Evolutionary conservation across 2,888 invertebrate genomes (phyloP).

Genomic region (Volucella bombylans): DNA sequence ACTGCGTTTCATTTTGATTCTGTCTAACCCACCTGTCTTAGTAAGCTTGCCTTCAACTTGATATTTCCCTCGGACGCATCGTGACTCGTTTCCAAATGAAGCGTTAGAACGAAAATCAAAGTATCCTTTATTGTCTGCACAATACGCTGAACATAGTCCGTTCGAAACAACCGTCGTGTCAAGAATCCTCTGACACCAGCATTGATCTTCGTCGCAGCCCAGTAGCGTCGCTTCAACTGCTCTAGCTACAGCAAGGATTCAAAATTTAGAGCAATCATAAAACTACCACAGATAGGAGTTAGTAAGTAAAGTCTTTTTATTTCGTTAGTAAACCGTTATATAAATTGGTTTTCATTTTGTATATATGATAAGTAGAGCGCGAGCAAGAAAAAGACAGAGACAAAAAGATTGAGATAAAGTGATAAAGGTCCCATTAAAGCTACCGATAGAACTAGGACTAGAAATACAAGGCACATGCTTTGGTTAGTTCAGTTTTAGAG

Average conservation of each 20-base stretch:
- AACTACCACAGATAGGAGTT: constrained; percentile 63
- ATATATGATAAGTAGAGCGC: constrained; percentile 52
- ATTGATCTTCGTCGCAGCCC: constrained; percentile 87
- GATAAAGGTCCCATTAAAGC: constrained; percentile 47
- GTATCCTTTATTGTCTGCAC: constrained; percentile 83
- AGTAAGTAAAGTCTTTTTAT: constrained; percentile 69
- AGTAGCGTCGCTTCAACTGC: constrained; percentile 33
- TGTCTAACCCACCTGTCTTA: constrained; percentile 79
- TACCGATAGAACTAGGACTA: constrained; percentile 62
- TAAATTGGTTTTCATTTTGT: constrained; percentile 56
- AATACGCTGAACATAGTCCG: constrained; percentile 90
- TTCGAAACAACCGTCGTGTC: constrained; percentile 90
- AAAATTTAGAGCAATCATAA: constrained; percentile 36
- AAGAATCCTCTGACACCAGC: constrained; percentile 90
- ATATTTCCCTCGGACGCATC: constrained; percentile 77
- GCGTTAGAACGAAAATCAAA: constrained; percentile 80
- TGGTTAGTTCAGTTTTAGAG: constrained; percentile 54
- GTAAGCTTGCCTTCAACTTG: constrained; percentile 79
- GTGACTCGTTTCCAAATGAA: constrained; percentile 79
- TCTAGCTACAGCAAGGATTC: constrained; percentile 42
- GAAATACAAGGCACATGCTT: constrained; percentile 75
- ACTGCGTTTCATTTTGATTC: not conserved
- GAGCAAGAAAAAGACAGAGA: constrained; percentile 32
- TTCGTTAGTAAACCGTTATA: constrained; percentile 68
- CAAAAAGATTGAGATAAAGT: constrained; percentile 16